These are phyloP conservation scores for Automeris io DNA, from an alignment of 2,888 invertebrate species.

Conservation along the genomic window DNA sequence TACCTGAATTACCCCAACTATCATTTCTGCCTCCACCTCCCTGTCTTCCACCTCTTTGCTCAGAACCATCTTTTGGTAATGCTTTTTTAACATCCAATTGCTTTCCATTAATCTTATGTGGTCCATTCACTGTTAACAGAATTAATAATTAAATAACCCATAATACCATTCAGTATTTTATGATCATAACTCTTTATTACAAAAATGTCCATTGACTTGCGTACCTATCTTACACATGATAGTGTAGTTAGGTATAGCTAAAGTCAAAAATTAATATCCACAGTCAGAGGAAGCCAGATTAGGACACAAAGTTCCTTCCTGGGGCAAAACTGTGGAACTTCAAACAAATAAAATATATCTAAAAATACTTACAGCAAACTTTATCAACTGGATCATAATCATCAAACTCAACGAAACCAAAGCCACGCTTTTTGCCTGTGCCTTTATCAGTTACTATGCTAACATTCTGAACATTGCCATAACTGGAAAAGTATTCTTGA, in stretches of 20 bases:
- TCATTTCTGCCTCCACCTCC: slow-evolving; percentile 59
- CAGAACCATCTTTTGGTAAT: slow-evolving; percentile 86
- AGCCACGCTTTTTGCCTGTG: slow-evolving; percentile 95
- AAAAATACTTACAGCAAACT: slow-evolving; percentile 88
- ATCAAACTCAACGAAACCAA: slow-evolving; percentile 97
- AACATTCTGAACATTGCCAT: slow-evolving; percentile 89
- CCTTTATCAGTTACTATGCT: slow-evolving; percentile 95
- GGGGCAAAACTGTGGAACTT: slow-evolving; percentile 68
- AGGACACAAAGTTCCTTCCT: slow-evolving; percentile 59
- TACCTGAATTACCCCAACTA: slow-evolving; percentile 48
- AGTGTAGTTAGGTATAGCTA: slow-evolving; percentile 65
- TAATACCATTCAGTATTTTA: slow-evolving; percentile 9
- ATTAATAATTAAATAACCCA: slow-evolving; percentile 6
- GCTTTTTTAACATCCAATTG: slow-evolving; percentile 96
- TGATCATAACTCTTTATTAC: neutral
- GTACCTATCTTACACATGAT: slow-evolving; percentile 56
- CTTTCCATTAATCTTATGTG: slow-evolving; percentile 91
- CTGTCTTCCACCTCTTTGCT: slow-evolving; percentile 72
- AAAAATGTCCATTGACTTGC: slow-evolving; percentile 60
- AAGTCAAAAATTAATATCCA: slow-evolving; percentile 67
- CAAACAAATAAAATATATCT: slow-evolving; percentile 7
- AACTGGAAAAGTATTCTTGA: slow-evolving; percentile 88
- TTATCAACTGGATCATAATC: slow-evolving; percentile 99
- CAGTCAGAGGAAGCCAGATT: slow-evolving; percentile 70
- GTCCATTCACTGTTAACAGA: slow-evolving; percentile 81